Conservation (phyloP, 2,888 invertebrate species). For the Melanophora roralis region DNA sequence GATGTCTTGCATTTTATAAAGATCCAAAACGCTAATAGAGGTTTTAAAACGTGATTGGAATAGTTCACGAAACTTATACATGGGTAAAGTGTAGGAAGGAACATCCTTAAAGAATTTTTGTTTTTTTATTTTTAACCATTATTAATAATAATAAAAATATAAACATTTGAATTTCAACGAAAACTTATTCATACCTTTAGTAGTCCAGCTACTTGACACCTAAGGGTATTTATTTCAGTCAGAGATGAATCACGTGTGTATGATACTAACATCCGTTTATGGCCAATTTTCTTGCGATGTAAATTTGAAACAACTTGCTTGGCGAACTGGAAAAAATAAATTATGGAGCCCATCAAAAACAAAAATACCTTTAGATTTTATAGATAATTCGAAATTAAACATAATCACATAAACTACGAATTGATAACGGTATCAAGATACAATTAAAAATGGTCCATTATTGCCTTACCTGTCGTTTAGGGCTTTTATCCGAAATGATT, state of each 20-base stretch:
- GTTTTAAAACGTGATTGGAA: slow-evolving; percentile 88
- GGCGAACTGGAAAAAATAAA: slow-evolving; percentile 74
- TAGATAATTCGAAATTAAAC: too few species aligned
- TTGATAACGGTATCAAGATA: too few species aligned
- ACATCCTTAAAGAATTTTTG: slow-evolving; percentile 79
- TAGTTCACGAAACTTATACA: slow-evolving; percentile 89
- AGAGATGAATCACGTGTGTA: slow-evolving; percentile 81
- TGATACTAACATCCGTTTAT: slow-evolving; percentile 86
- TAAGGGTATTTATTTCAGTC: slow-evolving; percentile 81
- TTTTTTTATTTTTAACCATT: too few species aligned
- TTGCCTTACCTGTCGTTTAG: too few species aligned
- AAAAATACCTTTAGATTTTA: too few species aligned
- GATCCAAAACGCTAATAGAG: slow-evolving; percentile 83
- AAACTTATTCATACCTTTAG: slow-evolving; percentile 78
- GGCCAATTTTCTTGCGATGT: slow-evolving; percentile 88
- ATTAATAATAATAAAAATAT: too few species aligned
- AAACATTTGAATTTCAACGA: too few species aligned
- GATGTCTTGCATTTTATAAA: slow-evolving; percentile 86
- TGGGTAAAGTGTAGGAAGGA: slow-evolving; percentile 84
- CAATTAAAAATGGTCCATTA: too few species aligned
- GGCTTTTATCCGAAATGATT: too few species aligned
- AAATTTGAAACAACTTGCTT: slow-evolving; percentile 87
- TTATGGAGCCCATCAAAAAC: too few species aligned
- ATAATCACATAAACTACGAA: too few species aligned
- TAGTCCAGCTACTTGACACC: slow-evolving; percentile 84